Evolutionary conservation across 2,113 vertebrate genomes (phyloP).

Genomic region (Bungarus multicinctus): DNA sequence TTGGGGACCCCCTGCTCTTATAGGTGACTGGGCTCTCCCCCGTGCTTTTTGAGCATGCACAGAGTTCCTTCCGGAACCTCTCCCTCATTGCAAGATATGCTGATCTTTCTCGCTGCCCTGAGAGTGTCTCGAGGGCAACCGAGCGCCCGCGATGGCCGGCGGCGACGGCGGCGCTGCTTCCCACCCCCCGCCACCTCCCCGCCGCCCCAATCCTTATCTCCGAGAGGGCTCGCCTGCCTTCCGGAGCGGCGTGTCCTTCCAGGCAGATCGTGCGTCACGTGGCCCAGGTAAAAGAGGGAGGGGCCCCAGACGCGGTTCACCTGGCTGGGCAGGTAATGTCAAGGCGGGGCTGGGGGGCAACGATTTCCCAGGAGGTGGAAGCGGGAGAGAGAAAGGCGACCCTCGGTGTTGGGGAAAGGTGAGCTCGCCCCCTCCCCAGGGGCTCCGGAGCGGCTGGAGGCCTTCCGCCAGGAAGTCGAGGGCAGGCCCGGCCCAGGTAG

Average conservation of each 20-base stretch:
- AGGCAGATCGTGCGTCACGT: constrained; percentile 69
- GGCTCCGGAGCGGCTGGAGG: not conserved
- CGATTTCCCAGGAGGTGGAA: not conserved
- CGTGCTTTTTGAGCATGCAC: not conserved
- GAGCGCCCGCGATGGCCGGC: not conserved
- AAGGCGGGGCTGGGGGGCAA: constrained; percentile 36
- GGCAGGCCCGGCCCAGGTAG: not conserved
- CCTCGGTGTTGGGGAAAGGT: not conserved
- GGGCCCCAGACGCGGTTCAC: constrained; percentile 57
- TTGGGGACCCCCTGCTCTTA: not conserved
- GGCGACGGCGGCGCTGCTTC: not conserved
- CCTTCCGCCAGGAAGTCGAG: not conserved
- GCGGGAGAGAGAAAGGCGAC: not conserved
- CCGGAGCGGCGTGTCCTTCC: constrained; percentile 57
- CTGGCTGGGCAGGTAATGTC: constrained; percentile 68
- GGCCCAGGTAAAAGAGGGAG: constrained; percentile 66
- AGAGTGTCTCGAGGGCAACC: not conserved
- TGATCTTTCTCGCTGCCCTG: not conserved
- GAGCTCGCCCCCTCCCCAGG: not conserved
- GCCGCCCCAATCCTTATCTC: not conserved
- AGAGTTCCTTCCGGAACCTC: not conserved
- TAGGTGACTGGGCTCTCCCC: not conserved
- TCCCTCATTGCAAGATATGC: not conserved
- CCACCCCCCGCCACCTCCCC: no score
- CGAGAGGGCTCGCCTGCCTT: constrained; percentile 35